Percentiles rank a stretch among this genome's conserved stretches.
Evolutionary conservation across 2,113 vertebrate genomes (phyloP).

Genomic region (Colaptes auratus): DNA sequence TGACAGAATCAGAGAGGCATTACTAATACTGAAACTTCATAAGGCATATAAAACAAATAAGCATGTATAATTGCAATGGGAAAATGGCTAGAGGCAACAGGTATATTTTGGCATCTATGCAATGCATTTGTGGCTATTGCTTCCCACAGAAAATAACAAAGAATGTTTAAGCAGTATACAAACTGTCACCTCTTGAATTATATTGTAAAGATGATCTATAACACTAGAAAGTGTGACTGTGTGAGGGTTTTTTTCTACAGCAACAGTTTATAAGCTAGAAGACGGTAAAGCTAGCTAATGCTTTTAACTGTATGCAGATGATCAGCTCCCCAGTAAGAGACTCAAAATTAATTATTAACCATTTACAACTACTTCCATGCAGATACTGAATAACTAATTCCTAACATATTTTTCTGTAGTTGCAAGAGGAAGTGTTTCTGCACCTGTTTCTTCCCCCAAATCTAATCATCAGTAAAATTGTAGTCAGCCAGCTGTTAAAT

Average conservation of each 20-base stretch:
- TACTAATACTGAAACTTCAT: neutral
- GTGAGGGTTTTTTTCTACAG: neutral
- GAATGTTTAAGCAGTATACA: neutral
- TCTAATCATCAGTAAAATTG: slow-evolving; percentile 27
- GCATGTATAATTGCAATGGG: neutral
- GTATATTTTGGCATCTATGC: neutral
- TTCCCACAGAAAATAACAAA: neutral
- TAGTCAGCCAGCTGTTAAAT: slow-evolving; percentile 17
- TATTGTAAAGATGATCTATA: neutral
- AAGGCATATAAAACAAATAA: neutral
- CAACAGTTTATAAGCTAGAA: neutral
- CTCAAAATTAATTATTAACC: slow-evolving; percentile 23
- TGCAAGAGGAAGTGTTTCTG: slow-evolving; percentile 29
- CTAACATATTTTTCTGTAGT: slow-evolving; percentile 22
- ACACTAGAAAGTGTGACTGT: neutral
- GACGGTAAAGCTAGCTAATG: neutral
- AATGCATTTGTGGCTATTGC: neutral
- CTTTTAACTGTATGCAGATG: slow-evolving; percentile 18
- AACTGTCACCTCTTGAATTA: neutral
- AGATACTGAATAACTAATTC: slow-evolving; percentile 37
- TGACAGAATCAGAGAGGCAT: neutral
- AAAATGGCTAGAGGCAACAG: neutral
- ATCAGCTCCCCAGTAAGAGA: neutral
- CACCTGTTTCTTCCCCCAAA: slow-evolving; percentile 40
- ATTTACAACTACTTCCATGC: slow-evolving; percentile 33